Base-by-base conservation (phyloP, 1,140 invertebrate genomes). In the Drosophila sulfurigaster region DNA sequence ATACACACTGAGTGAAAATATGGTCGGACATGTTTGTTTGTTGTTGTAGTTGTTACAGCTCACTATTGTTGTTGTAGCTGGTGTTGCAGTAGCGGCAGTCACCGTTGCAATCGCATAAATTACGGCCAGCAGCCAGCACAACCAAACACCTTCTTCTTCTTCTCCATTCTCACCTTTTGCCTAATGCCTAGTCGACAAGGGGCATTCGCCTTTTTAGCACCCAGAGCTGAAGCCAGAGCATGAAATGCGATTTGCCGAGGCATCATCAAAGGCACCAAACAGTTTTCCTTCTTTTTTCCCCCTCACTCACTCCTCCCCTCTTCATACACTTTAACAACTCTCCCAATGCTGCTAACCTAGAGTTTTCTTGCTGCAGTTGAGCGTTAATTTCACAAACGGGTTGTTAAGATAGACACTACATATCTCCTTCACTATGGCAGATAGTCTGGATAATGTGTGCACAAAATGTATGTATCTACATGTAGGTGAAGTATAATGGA, bases 101-200 rank as follows among this genome's bases (percentile, higher is more conserved):
- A 88, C 83, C 85, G 85, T 88, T 88, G 85, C 85, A 88, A 88
- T 89, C 85, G 85, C 85, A 88, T 88, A 88, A 83, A 88, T 88
- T 88, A 88, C 83, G 69, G 58, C 51, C 68, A 72, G 69, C 77
- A 76, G 68, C 49, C 49, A 63, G 28, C 41, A 46, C 20, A 25
- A 25, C 11, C 70, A 41, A 38, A 41, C 66, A 3, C 15, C 41
- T 30, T 13, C 28, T 49, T 35, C 65, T 8, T 30, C 48, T 8
- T 8, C 10, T 8, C 58, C 63, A 30, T 57, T 70, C 54, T 64
- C 66, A 57, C 58, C 56, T 60, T 69, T 68, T 54, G 48, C 54
- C 65, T 74, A 70, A 60, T 71, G 46, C 59, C 46, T 38, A 30
- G 43, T 77, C 51, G 68, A 63, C 41, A 20, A 10, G 75, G 83